Evolutionary conservation across 2,888 invertebrate species (phyloP), one percentile per base, ranked within the genome.

Genomic region (Caenorhabditis sp.): DNA sequence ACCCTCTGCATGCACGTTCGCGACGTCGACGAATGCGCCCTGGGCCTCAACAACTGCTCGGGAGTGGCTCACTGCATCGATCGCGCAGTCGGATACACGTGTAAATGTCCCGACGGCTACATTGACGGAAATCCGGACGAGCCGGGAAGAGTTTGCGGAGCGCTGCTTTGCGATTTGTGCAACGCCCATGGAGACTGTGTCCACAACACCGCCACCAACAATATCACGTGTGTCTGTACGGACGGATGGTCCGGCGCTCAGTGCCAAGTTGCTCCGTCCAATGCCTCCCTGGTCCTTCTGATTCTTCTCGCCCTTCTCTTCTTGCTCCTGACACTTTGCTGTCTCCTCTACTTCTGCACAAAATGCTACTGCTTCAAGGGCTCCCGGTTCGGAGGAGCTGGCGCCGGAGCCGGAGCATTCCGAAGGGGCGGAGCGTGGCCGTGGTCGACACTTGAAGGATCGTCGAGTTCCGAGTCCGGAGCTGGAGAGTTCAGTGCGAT

Each of bases 11-110:
- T 89, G 81, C 80, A 81, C 48, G 62, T 82, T 7, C 53, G 80
- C 17, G 89, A 89, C 68, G 85, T 89, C 8, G 86, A 89, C 71
- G 89, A 89, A 62, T 89, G 88, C 68, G 80, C 76, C 0, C 81
- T 88, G 8, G 88, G 86, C 13, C 83, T 88, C 30, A 85, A 87
- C 66, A 85, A 87, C 72, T 89, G 89, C 75, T 86, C 87, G 2
- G 85, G 83, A 70, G 87, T 89, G 17, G 89, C 89, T 24, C 82
- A 83, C 15, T 89, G 89, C 75, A 85, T 83, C 37, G 88, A 89
- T 53, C 76, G 83, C 27, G 81, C 81, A 2, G 71, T 86, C 50
- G 89, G 89, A 24, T 89, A 89, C 77, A 79, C 81, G 2, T 89
- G 89, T 63, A 61, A 73, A 15, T 89, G 89, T 52, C 89, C 89